These are phyloP conservation scores for Pachyuromys duprasi DNA, from an alignment of 2,797 vertebrate genomes.

Conservation along the genomic window DNA sequence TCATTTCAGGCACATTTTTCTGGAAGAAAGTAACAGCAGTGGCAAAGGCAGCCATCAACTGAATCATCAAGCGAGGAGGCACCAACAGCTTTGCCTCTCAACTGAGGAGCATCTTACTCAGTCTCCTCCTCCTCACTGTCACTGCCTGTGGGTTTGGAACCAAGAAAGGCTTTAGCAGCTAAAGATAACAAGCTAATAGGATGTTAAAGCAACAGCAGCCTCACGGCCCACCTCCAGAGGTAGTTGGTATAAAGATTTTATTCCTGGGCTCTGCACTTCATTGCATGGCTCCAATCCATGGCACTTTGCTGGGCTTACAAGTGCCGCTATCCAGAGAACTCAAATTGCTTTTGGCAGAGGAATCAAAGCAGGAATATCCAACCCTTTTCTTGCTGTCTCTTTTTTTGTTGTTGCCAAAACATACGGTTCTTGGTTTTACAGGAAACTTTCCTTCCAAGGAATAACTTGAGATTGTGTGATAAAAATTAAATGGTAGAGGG, in stretches of 20 bases:
- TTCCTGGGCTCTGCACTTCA: background rate
- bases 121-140: slow-evolving; percentile 35
- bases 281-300: slow-evolving; percentile 8
- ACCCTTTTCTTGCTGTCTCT: slow-evolving; percentile 18
- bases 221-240: slow-evolving; percentile 33
- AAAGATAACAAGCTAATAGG: slow-evolving; percentile 65
- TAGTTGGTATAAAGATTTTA: background rate
- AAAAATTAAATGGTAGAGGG: slow-evolving; percentile 54
- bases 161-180: slow-evolving; percentile 50
- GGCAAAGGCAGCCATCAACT: background rate
- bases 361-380: slow-evolving; percentile 46
- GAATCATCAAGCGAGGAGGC: slow-evolving; percentile 55
- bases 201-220: slow-evolving; percentile 49
- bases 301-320: slow-evolving; percentile 63
- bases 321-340: slow-evolving; percentile 55
- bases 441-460: slow-evolving; percentile 53
- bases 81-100: slow-evolving; percentile 52
- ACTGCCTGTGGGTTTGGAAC: slow-evolving; percentile 62
- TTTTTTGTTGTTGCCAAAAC: slow-evolving; percentile 71
- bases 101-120: slow-evolving; percentile 40
- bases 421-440: slow-evolving; percentile 62
- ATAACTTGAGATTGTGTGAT: slow-evolving; percentile 22
- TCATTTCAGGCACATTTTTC: background rate
- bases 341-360: slow-evolving; percentile 70
- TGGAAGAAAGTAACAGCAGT: background rate